Evolutionary conservation across 64 coral and sea anemone species (phyloP).

Genomic region (Acropora tenuis): DNA sequence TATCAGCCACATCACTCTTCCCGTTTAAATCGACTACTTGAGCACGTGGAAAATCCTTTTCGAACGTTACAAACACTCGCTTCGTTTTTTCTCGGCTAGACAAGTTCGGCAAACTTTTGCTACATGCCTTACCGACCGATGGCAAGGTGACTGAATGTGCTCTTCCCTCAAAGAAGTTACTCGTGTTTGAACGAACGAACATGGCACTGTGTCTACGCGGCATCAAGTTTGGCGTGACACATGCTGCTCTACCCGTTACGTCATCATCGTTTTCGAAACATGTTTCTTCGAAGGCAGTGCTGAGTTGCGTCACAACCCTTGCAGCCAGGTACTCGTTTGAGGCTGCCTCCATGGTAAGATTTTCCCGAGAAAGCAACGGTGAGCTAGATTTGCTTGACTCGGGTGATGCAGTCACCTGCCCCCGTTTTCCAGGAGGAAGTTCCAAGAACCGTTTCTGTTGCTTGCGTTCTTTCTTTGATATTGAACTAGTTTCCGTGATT

Average conservation of each 20-base stretch:
- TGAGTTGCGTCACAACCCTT: slow-evolving; percentile 28
- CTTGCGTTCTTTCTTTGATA: not conserved
- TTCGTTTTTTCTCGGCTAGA: not conserved
- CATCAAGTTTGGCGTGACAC: slow-evolving; percentile 51
- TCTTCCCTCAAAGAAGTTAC: not conserved
- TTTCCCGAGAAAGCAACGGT: slow-evolving; percentile 12
- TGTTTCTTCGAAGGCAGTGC: slow-evolving; percentile 27
- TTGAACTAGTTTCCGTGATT: not conserved
- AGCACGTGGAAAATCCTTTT: not conserved
- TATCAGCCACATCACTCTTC: not conserved
- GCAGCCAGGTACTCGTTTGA: slow-evolving; percentile 31
- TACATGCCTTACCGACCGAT: not conserved
- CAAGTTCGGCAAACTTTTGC: slow-evolving; percentile 42
- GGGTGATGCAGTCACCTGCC: not conserved
- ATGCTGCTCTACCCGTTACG: not conserved
- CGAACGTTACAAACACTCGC: slow-evolving; percentile 34
- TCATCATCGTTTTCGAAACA: not conserved
- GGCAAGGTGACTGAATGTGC: not conserved
- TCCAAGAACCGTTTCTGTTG: not conserved
- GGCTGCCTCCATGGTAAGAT: not conserved
- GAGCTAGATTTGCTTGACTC: slow-evolving; percentile 6
- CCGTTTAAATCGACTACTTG: slow-evolving; percentile 16
- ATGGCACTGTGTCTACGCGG: slow-evolving; percentile 5
- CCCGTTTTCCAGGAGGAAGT: not conserved
- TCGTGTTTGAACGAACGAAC: not conserved